A percentile compares a stretch with the other conserved stretches of the same genome.
phyloP scores from a whole-genome alignment of 2,113 vertebrate genomes.

The Urocynchramus pylzowi region DNA sequence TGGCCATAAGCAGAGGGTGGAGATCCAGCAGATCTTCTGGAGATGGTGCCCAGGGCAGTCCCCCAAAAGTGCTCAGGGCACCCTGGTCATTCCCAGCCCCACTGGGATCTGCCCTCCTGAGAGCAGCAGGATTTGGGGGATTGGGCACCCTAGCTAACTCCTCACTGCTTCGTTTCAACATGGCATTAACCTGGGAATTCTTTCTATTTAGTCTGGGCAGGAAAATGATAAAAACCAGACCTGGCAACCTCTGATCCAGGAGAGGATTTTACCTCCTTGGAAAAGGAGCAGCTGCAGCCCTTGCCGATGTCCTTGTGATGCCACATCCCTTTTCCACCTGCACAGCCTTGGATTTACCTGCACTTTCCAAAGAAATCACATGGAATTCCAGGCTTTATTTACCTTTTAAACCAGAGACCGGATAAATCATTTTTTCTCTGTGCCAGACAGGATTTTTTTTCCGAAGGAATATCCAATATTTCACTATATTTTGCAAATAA shows the following conservation, averaged over 20 bases:
- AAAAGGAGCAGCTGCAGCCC: not conserved
- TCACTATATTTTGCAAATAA: not conserved
- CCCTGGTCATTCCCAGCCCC: not conserved
- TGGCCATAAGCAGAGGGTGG: not conserved
- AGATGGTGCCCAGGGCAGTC: not conserved
- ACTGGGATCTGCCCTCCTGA: not conserved
- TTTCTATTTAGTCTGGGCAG: not conserved
- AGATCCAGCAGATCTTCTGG: not conserved
- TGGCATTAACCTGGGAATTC: not conserved
- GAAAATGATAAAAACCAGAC: slow-evolving; percentile 5
- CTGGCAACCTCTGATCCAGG: not conserved
- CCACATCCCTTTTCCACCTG: not conserved
- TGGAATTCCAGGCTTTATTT: not conserved
- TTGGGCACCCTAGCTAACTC: not conserved
- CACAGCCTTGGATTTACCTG: not conserved
- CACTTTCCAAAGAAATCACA: not conserved
- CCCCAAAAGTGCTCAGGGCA: not conserved
- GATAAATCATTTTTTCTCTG: not conserved
- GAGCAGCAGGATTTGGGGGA: not conserved
- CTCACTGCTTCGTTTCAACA: not conserved
- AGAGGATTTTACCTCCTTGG: not conserved
- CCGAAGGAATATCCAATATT: not conserved
- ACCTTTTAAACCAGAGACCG: not conserved
- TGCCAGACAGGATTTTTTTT: not conserved
- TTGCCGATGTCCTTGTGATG: not conserved